Evolutionary conservation across 1,140 invertebrate species (phyloP).

Genomic region (Bombus sibiricus): DNA sequence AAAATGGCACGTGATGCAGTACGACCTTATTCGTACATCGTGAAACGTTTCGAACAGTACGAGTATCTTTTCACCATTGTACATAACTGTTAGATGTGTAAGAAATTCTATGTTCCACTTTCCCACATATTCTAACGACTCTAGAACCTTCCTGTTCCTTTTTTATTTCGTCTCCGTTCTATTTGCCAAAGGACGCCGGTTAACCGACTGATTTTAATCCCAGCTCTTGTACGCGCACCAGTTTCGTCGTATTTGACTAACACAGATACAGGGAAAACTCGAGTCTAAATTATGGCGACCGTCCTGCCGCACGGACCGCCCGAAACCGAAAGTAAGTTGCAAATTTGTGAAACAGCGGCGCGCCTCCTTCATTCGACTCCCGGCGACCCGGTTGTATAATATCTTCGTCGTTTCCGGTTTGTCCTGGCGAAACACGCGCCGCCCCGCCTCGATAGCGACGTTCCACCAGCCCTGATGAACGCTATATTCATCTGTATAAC

Average conservation of each 20-base stretch:
- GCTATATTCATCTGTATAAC: slow-evolving; percentile 49
- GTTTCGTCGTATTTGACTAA: slow-evolving; percentile 45
- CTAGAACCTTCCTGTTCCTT: too few relatives aligned
- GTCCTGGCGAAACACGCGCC: slow-evolving; percentile 8
- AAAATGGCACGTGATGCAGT: too few relatives aligned
- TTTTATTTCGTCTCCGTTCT: not conserved
- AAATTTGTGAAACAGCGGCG: slow-evolving; percentile 60
- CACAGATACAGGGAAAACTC: slow-evolving; percentile 31
- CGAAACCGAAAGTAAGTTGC: slow-evolving; percentile 63
- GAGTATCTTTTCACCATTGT: too few relatives aligned
- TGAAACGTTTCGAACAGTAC: too few relatives aligned
- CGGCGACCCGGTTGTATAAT: slow-evolving; percentile 31
- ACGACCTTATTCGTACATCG: too few relatives aligned
- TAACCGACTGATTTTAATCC: slow-evolving; percentile 40
- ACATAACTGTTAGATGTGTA: too few relatives aligned
- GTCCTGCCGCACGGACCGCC: not conserved
- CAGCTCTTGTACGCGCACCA: not conserved
- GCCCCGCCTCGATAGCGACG: slow-evolving; percentile 32
- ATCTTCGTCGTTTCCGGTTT: slow-evolving; percentile 22
- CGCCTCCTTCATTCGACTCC: not conserved
- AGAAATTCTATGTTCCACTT: too few relatives aligned
- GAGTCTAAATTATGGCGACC: slow-evolving; percentile 30
- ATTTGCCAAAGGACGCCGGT: not conserved
- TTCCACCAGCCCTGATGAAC: slow-evolving; percentile 30
- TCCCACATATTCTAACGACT: too few relatives aligned